Evolutionary conservation across 2,797 vertebrate genomes (phyloP).

Genomic region (Cottoperca gobio): DNA sequence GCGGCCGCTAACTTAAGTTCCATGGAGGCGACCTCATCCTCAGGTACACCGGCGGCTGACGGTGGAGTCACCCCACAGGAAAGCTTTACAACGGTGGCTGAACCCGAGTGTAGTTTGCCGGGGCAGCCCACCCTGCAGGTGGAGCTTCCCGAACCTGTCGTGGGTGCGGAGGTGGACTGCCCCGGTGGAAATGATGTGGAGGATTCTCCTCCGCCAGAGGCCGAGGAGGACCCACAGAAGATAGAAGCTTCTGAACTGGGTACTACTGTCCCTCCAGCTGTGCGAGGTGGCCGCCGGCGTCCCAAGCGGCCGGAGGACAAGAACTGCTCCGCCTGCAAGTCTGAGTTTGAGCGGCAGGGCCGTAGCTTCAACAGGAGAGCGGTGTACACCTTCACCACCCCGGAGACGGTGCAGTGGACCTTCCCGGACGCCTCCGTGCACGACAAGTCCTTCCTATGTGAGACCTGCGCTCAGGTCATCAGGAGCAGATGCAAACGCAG

Average conservation of each 20-base stretch:
- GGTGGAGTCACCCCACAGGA: not conserved
- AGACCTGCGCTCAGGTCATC: constrained; percentile 72
- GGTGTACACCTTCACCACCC: constrained; percentile 74
- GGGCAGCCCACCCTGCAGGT: not conserved
- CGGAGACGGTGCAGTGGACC: constrained; percentile 69
- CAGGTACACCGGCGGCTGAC: not conserved
- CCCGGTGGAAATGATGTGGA: constrained; percentile 29
- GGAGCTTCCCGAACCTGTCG: constrained; percentile 47
- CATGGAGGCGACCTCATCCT: not conserved
- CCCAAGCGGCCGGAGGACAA: constrained; percentile 54
- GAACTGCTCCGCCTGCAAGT: constrained; percentile 61
- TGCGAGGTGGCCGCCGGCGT: not conserved
- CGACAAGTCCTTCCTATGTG: constrained; percentile 73
- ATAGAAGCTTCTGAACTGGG: fast-evolving
- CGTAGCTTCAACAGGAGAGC: constrained; percentile 75
- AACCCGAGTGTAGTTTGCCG: not conserved
- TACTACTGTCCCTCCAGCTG: too few species aligned
- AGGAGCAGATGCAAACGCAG: constrained; percentile 62
- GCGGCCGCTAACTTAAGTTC: not conserved
- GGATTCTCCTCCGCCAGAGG: not conserved
- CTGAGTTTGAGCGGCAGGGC: constrained; percentile 70
- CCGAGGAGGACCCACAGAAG: not conserved
- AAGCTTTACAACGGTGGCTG: not conserved
- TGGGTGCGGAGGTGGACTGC: constrained; percentile 73
- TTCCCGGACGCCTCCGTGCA: constrained; percentile 57